Base-by-base conservation (phyloP, 1,140 invertebrate species). In the Teleogryllus occipitalis region DNA sequence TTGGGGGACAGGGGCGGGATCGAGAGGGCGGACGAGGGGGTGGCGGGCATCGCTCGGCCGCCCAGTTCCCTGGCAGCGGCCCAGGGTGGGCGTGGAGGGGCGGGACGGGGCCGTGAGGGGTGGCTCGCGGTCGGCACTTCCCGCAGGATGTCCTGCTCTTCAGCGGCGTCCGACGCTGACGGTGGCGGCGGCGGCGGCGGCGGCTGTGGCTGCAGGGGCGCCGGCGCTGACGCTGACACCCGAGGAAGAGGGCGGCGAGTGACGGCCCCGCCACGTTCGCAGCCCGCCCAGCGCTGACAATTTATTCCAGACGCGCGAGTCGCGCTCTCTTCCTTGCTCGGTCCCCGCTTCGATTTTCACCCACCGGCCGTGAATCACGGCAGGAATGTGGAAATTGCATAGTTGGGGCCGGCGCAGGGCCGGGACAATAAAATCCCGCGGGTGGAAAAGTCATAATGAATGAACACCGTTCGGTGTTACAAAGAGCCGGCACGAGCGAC, bases 301-400 rank as follows among this genome's bases (percentile, higher is more conserved):
- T 75, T 75, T 75, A 75, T 75, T 75, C 76, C 39, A 76, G 76
- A 76, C 27, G 76, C 47, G 76, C 76, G 76, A 76, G 76, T n/a
- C 48, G 22, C 76, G 18, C 18, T 54, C 76, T 54, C 18, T 54
- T 77, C 76, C 47, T 54, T 54, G 76, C 76, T 76, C 48, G 76
- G 47, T 47, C 47, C 10, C n/a, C 8, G 76, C 46, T 77, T 77
- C 76, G 76, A 77, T 27, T 77, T 77, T 77, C 76, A 54, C 18
- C 48, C 47, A 22, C 76, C 47, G 78, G 78, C 78, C 78, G 78
- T 78, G 78, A 78, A 78, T 78, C 78, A 78, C 54, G 78, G 54
- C n/a, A 73, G 78, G 78, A 78, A 78, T 78, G 78, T 65, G 47
- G 65, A 78, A 78, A 78, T 78, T 78, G 54, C 78, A 78, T 78